Conservation (phyloP, 1,140 invertebrate species). For the Rhopalosiphum maidis region DNA sequence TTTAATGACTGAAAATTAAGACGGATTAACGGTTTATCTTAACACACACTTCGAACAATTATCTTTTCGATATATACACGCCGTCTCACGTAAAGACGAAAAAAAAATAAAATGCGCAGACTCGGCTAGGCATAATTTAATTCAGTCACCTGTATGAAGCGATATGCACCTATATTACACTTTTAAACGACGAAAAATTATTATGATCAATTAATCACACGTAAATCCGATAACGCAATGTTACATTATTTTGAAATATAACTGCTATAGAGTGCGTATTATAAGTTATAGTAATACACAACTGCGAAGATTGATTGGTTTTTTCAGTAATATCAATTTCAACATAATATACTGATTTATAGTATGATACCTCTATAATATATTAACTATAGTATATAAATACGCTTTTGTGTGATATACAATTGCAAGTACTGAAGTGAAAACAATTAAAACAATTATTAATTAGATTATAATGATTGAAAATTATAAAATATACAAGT, state of each 20-base stretch:
- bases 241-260: background rate
- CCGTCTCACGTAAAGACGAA: background rate
- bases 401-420: background rate
- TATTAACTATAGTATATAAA: background rate
- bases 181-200: background rate
- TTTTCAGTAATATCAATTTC: background rate
- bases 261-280: background rate
- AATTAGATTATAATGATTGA: background rate
- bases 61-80: background rate
- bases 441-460: background rate
- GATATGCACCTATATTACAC: background rate
- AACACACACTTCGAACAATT: background rate
- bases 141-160: background rate
- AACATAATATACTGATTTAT: too few species aligned
- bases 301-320: background rate
- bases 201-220: background rate
- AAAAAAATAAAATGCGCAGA: background rate
- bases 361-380: background rate
- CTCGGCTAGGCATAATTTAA: background rate
- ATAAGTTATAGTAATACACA: background rate
- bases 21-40: background rate
- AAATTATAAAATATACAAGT: background rate
- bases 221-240: background rate
- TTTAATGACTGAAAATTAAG: conserved; percentile 5
- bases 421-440: background rate